Base-by-base conservation (phyloP, 2,888 invertebrate species). In the Steinernema scapterisci region DNA sequence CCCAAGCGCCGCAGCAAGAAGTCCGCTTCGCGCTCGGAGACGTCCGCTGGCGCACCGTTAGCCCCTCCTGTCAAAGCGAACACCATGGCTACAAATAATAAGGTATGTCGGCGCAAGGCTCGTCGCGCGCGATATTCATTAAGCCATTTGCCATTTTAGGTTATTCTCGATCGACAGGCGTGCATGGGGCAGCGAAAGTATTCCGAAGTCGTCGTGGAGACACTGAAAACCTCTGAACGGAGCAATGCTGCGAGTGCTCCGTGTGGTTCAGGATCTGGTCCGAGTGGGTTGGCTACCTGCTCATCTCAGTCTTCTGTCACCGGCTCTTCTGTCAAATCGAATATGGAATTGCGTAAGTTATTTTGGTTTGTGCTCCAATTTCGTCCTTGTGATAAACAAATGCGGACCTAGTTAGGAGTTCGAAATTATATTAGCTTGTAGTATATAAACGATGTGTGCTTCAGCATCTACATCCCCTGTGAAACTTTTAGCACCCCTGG, bases 151-250 rank as follows among this genome's bases (percentile, higher is more conserved):
- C 13, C 48, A 48, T 48, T 48, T 48, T 31, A 63, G 63, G n/a
- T 63, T 16, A n/a, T n/a, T 13, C 16, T 63, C 16, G 63, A 63
- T 31, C 27, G 27, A 13, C 7, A 27, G 16, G 63, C 63, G 9
- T 78, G 80, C 48, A 74, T 78, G 56, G 85, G 85, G 0, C 73
- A 77, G 7, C 76, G 85, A 25, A 83, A 81, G n/a, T 85, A 84
- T 73, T 83, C 85, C 1, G 83, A 85, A 76, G 85, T 85, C 1
- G 84, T 84, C 3, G 78, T 85, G 19, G 84, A 84, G 73, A 80
- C 80, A 7, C 73, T 80, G 51, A 71, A 76, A 7, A 27, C 56
- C 6, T 56, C 21, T 77, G 27, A 31, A 72, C 23, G 77, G 75
- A 45, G 71, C 54, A 31, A 3, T 38, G 38, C 38, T 38, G 38